A percentile compares a stretch with the other conserved stretches of the same genome.
phyloP scores from a whole-genome alignment of 2,797 vertebrate species.

The Phylloscopus collybita region DNA sequence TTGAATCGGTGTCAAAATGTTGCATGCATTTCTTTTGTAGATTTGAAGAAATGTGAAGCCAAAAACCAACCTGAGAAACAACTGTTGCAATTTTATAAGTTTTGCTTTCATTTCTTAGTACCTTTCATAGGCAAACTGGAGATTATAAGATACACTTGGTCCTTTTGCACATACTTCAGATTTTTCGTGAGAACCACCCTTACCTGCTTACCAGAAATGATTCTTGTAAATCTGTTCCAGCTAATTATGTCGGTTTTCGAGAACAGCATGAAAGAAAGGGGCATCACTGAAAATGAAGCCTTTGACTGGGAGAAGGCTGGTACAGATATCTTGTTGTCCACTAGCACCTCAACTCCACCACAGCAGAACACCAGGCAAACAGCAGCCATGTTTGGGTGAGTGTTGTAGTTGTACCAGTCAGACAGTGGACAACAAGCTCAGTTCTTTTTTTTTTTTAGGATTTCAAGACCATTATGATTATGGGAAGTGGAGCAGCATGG shows the following conservation, averaged over 20 bases:
- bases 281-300: conserved; percentile 95
- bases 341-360: conserved; percentile 89
- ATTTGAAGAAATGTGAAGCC: neutral
- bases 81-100: neutral
- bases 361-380: conserved; percentile 96
- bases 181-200: neutral
- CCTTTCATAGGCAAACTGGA: neutral
- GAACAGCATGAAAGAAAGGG: conserved; percentile 97
- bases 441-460: neutral
- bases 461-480: neutral
- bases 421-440: neutral
- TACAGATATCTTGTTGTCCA: conserved; percentile 88
- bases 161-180: neutral
- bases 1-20: neutral
- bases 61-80: neutral
- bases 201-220: neutral
- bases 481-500: neutral
- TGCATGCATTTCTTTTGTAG: neutral
- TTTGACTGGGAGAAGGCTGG: conserved; percentile 98
- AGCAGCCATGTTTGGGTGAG: conserved; percentile 95
- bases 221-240: conserved; percentile 76
- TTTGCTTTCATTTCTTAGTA: neutral
- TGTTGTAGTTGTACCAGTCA: neutral
- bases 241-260: conserved; percentile 98
- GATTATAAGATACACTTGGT: neutral